phyloP scores from a whole-genome alignment of 2,113 vertebrate species.

The Sceloporus undulatus region DNA sequence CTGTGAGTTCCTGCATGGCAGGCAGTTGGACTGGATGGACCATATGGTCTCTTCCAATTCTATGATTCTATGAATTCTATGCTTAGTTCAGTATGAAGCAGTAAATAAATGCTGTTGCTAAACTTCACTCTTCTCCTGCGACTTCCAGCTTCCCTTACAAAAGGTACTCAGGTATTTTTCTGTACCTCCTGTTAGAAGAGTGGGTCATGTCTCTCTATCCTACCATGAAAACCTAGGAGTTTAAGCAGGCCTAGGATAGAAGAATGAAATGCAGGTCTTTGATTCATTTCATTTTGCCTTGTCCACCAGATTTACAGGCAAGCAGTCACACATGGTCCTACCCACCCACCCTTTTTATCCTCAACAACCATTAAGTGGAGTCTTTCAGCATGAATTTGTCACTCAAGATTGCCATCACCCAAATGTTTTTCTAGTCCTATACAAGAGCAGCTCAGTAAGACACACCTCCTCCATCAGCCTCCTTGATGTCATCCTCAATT shows the following conservation, averaged over 20 bases:
- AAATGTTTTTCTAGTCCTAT: neutral
- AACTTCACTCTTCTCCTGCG: neutral
- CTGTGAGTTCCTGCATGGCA: no score
- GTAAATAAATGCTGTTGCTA: no score
- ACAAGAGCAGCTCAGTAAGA: constrained; percentile 31
- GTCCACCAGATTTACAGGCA: no score
- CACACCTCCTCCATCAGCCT: constrained; percentile 88
- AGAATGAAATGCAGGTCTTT: neutral
- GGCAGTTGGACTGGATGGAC: no score
- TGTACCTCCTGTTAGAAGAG: neutral
- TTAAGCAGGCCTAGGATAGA: neutral
- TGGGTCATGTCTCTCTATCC: neutral
- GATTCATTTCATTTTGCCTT: neutral
- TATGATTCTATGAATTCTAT: no score
- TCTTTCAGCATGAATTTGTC: neutral
- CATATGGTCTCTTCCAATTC: no score
- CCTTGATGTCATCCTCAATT: constrained; percentile 94
- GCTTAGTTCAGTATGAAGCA: no score
- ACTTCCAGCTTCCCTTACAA: neutral
- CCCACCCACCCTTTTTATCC: no score
- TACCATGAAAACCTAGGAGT: neutral
- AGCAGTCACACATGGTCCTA: neutral
- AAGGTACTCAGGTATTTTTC: neutral
- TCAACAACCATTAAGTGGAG: neutral
- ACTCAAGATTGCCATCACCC: neutral